Percentiles rank a stretch among this genome's conserved stretches.
Evolutionary conservation across 2,113 vertebrate species (phyloP).

Genomic region (Oplegnathus fasciatus): DNA sequence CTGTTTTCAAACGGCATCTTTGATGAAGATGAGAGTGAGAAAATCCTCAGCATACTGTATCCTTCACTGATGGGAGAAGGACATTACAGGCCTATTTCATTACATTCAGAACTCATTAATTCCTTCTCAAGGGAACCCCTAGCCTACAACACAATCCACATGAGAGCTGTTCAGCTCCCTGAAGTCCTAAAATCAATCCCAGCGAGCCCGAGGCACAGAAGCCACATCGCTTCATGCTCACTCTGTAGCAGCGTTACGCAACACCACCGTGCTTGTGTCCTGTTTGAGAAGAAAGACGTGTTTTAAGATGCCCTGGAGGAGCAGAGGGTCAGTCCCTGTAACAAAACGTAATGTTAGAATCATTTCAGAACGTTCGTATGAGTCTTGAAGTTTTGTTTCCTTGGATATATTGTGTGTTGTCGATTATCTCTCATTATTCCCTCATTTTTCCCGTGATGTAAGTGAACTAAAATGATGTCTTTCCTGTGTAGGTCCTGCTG

Average conservation of each 20-base stretch:
- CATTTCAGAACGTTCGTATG: too few relatives aligned
- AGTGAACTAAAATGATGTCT: not conserved
- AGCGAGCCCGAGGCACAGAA: not conserved
- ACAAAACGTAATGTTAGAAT: not conserved
- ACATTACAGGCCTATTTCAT: slow-evolving; percentile 38
- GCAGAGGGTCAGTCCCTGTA: not conserved
- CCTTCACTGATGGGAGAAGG: slow-evolving; percentile 23
- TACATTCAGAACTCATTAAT: slow-evolving; percentile 48
- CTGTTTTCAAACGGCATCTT: not conserved
- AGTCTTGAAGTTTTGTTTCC: not conserved
- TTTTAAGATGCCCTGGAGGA: slow-evolving; percentile 16
- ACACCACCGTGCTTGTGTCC: slow-evolving; percentile 2
- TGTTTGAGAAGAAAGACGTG: slow-evolving; percentile 1
- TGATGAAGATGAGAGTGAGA: not conserved
- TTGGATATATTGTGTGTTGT: not conserved
- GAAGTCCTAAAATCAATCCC: slow-evolving; percentile 48
- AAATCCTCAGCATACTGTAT: not conserved
- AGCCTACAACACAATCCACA: slow-evolving; percentile 40
- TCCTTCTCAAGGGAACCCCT: slow-evolving; percentile 32
- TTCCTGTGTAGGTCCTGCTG: slow-evolving; percentile 84
- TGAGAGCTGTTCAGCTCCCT: slow-evolving; percentile 35
- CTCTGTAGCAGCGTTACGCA: slow-evolving; percentile 30
- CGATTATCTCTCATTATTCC: not conserved
- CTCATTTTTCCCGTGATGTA: not conserved
- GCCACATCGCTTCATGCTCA: not conserved